Evolutionary conservation across 2,888 invertebrate genomes (phyloP).

Genomic region (Nephrocerus scutellatus): DNA sequence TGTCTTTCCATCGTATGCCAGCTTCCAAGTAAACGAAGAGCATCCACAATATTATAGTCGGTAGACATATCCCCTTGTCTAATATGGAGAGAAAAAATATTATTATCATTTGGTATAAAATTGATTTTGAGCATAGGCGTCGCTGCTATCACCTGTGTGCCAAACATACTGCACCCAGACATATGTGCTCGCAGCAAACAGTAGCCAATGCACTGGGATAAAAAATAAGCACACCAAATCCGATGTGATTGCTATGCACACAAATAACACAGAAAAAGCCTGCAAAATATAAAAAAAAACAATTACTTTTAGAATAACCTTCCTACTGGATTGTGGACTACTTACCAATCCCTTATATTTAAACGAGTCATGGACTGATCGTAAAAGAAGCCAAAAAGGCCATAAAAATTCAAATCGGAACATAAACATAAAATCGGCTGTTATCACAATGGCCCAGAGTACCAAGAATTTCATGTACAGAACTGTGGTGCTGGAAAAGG

Average conservation of each 20-base stretch:
- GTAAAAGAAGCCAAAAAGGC: conserved; percentile 95
- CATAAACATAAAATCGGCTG: conserved; percentile 94
- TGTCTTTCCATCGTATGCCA: conserved; percentile 74
- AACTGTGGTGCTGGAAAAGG: conserved; percentile 70
- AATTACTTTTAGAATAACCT: conserved; percentile 2
- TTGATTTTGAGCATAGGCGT: no score
- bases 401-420: conserved; percentile 98
- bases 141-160: conserved; percentile 98
- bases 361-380: conserved; percentile 94
- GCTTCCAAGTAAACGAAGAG: conserved; percentile 92
- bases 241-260: conserved; percentile 94
- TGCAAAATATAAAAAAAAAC: conserved; percentile 48
- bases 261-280: conserved; percentile 97
- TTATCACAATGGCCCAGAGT: conserved; percentile 89
- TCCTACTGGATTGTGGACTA: conserved; percentile 10
- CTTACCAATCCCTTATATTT: conserved; percentile 96
- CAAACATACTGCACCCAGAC: conserved; percentile 98
- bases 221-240: conserved; percentile 99
- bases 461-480: conserved; percentile 91
- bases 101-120: conserved; percentile 3
- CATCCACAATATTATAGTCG: conserved; percentile 89
- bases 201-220: conserved; percentile 96
- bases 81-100: conserved; percentile 39
- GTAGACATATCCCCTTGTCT: conserved; percentile 90
- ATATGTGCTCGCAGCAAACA: conserved; percentile 96